These are phyloP conservation scores for Heliconius erato DNA, from an alignment of 2,888 invertebrate genomes.

Conservation along the genomic window DNA sequence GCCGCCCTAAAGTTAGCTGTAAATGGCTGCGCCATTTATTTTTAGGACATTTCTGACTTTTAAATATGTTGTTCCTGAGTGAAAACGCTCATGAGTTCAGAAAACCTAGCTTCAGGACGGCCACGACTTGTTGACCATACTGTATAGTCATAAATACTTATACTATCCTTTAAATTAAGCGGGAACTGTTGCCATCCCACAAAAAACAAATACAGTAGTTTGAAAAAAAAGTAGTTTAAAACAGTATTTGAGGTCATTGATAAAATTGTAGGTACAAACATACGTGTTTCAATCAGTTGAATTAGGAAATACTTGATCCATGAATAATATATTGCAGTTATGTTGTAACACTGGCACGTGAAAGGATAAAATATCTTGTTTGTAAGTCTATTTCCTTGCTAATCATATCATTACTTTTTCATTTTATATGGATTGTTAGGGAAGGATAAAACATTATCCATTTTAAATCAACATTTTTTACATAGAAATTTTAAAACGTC, in stretches of 20 bases:
- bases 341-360: slow-evolving; percentile 34
- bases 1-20: too few relatives aligned
- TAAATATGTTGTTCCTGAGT: too few relatives aligned
- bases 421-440: slow-evolving; percentile 12
- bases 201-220: neutral
- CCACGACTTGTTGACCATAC: too few relatives aligned
- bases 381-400: slow-evolving; percentile 27
- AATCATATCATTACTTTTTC: slow-evolving; percentile 31
- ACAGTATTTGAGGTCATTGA: neutral
- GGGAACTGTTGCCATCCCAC: neutral
- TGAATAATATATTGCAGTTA: slow-evolving; percentile 33
- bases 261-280: neutral
- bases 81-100: too few relatives aligned
- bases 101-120: neutral
- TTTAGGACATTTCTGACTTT: too few relatives aligned
- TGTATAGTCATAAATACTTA: neutral
- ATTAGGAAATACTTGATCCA: slow-evolving; percentile 44
- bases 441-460: neutral
- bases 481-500: too few relatives aligned
- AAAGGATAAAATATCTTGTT: slow-evolving; percentile 40
- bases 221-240: neutral
- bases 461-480: too few relatives aligned
- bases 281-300: slow-evolving; percentile 37
- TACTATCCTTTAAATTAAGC: neutral
- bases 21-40: too few relatives aligned